A percentile compares a stretch with the other conserved stretches of the same genome.
Evolutionary conservation across 2,888 invertebrate species (phyloP).

Genomic region (Patella ulyssiponensis): DNA sequence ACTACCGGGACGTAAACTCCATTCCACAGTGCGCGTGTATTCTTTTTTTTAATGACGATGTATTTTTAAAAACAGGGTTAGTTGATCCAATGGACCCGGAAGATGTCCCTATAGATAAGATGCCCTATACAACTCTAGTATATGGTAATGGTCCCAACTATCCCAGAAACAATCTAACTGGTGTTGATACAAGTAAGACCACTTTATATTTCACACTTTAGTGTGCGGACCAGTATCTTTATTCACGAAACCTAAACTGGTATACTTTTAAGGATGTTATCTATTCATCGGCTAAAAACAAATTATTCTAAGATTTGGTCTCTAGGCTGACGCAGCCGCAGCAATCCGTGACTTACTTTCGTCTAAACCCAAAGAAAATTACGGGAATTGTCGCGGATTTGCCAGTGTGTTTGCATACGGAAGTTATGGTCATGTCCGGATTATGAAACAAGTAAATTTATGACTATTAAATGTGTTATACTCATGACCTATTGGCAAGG

Average conservation of each 20-base stretch:
- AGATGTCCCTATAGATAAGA: conserved; percentile 37
- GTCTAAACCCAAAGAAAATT: too few species aligned
- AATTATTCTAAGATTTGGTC: not conserved
- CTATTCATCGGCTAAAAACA: conserved; percentile 8
- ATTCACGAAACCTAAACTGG: not conserved
- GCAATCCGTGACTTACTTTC: too few species aligned
- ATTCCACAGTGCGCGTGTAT: too few species aligned
- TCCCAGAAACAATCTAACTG: conserved; percentile 42
- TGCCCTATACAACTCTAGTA: conserved; percentile 49
- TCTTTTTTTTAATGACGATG: too few species aligned
- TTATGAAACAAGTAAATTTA: too few species aligned
- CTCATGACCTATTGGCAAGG: too few species aligned
- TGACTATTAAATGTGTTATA: too few species aligned
- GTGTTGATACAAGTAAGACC: conserved; percentile 41
- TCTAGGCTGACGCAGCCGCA: too few species aligned
- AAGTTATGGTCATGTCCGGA: too few species aligned
- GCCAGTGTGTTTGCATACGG: too few species aligned
- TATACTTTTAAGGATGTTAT: not conserved
- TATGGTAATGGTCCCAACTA: conserved; percentile 57
- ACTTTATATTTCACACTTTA: not conserved
- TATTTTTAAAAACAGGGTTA: conserved; percentile 6
- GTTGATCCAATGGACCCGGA: conserved; percentile 22
- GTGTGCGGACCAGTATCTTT: not conserved
- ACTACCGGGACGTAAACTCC: too few species aligned
- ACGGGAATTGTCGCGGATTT: too few species aligned